Evolutionary conservation across 2,888 invertebrate species (phyloP).

Genomic region (Latrodectus elegans): DNA sequence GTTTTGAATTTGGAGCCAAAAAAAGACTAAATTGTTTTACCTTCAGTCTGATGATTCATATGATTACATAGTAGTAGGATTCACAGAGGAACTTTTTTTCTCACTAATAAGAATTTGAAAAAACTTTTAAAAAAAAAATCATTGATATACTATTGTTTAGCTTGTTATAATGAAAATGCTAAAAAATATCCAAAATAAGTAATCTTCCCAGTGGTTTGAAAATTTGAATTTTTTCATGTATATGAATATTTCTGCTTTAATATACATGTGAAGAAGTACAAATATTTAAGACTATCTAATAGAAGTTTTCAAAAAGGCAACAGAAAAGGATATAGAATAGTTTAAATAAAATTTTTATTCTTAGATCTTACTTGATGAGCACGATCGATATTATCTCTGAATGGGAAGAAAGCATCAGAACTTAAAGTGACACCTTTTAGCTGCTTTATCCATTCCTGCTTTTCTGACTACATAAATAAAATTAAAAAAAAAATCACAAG

Average conservation of each 20-base stretch:
- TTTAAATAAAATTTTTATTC: not conserved
- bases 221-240: not conserved
- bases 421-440: slow-evolving; percentile 85
- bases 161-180: no score
- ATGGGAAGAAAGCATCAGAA: slow-evolving; percentile 99
- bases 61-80: not conserved
- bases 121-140: not conserved
- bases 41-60: not conserved
- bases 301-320: no score
- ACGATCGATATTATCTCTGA: slow-evolving; percentile 96
- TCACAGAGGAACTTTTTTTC: not conserved
- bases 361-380: slow-evolving; percentile 83
- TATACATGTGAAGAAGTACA: no score
- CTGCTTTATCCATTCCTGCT: slow-evolving; percentile 76
- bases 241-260: no score
- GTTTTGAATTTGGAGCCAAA: no score
- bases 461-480: slow-evolving; percentile 61
- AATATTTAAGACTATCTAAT: no score
- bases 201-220: no score
- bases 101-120: not conserved
- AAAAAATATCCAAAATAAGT: no score
- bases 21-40: no score
- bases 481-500: not conserved
- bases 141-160: no score
- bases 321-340: no score